Evolutionary conservation across 2,113 vertebrate species (phyloP).

Genomic region (Catharus bicknelli): DNA sequence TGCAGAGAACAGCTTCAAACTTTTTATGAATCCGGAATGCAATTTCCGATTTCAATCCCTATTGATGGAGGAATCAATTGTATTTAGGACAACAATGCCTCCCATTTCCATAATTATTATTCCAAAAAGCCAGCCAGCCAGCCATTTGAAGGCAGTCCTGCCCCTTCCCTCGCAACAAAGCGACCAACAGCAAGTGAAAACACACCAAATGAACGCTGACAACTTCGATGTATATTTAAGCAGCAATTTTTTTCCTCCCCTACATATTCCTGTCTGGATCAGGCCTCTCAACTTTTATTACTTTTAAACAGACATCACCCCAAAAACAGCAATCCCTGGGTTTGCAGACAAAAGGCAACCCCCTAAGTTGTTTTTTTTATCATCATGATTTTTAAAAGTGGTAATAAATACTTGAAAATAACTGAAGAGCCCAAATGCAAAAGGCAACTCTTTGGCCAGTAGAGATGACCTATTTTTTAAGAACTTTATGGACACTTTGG

Average conservation of each 20-base stretch:
- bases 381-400: background rate
- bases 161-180: slow-evolving; percentile 41
- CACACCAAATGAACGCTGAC: background rate
- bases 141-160: slow-evolving; percentile 51
- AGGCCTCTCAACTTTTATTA: background rate
- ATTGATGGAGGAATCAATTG: slow-evolving; percentile 59
- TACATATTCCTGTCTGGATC: background rate
- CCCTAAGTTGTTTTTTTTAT: background rate
- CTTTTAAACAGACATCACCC: background rate
- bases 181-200: slow-evolving; percentile 45
- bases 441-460: background rate
- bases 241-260: background rate
- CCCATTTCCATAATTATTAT: slow-evolving; percentile 53
- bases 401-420: slow-evolving; percentile 26
- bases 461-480: background rate
- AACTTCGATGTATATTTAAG: slow-evolving; percentile 12
- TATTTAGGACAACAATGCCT: slow-evolving; percentile 54
- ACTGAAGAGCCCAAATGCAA: background rate
- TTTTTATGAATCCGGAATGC: slow-evolving; percentile 42
- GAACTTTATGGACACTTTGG: slow-evolving; percentile 62
- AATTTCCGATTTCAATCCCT: slow-evolving; percentile 68
- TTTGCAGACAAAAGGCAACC: background rate
- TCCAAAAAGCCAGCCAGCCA: slow-evolving; percentile 61
- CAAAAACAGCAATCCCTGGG: background rate
- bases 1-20: slow-evolving; percentile 52